Conservation (phyloP, 2,888 invertebrate species). For the Stramonita haemastoma region DNA sequence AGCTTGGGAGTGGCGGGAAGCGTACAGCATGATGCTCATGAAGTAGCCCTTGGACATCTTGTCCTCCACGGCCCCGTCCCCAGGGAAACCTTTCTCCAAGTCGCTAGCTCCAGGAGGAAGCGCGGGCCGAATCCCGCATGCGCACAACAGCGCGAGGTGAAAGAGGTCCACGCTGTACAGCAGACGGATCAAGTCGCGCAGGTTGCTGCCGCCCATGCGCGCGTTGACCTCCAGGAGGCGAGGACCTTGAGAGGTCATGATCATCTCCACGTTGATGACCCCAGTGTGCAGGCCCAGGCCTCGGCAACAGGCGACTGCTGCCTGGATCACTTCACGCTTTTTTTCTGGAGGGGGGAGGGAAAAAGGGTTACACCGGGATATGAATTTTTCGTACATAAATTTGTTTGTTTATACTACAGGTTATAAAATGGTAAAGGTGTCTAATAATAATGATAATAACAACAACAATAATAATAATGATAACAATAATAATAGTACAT, state of each 20-base stretch:
- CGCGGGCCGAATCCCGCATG: constrained; percentile 31
- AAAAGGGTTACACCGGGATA: too few species aligned
- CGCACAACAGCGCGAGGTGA: constrained; percentile 22
- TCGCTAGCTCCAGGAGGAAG: neutral
- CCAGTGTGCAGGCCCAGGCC: constrained; percentile 27
- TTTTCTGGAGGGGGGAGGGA: neutral
- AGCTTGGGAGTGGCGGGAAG: constrained; percentile 30
- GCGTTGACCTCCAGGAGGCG: constrained; percentile 31
- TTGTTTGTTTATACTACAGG: too few species aligned
- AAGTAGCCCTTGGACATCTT: neutral
- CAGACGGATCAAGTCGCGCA: constrained; percentile 30
- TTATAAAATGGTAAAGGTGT: too few species aligned
- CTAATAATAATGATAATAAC: too few species aligned
- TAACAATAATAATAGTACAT: too few species aligned
- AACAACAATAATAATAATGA: too few species aligned
- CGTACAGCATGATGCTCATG: constrained; percentile 32
- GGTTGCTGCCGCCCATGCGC: constrained; percentile 31
- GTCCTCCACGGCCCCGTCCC: neutral
- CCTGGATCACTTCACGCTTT: constrained; percentile 15
- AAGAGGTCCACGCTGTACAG: constrained; percentile 28
- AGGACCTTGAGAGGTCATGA: constrained; percentile 30
- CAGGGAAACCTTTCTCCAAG: neutral
- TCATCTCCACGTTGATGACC: constrained; percentile 37
- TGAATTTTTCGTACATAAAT: too few species aligned
- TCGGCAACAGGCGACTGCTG: constrained; percentile 25